These are phyloP conservation scores for Lepidotrigona ventralis DNA, from an alignment of 1,140 invertebrate species.

Conservation along the genomic window DNA sequence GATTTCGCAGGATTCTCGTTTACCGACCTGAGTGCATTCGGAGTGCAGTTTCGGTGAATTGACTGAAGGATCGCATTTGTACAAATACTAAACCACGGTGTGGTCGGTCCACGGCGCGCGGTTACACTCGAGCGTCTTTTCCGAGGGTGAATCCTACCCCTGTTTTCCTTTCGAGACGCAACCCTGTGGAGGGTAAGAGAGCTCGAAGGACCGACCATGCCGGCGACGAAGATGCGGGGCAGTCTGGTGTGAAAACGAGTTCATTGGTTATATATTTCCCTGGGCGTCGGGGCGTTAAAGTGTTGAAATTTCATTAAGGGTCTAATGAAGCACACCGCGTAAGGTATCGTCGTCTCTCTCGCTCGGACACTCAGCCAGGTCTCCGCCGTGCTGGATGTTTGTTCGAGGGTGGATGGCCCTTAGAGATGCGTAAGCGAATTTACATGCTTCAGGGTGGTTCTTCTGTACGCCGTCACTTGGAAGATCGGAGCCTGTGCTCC, in stretches of 20 bases:
- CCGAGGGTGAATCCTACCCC: constrained; percentile 55
- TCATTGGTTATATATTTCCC: constrained; percentile 75
- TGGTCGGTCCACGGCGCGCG: constrained; percentile 31
- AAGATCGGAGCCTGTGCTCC: constrained; percentile 57
- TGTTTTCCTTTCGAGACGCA: constrained; percentile 64
- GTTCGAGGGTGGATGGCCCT: constrained; percentile 67
- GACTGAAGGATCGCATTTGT: constrained; percentile 59
- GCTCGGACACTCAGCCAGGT: constrained; percentile 22
- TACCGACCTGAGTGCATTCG: constrained; percentile 42
- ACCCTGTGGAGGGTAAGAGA: constrained; percentile 45
- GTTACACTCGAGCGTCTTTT: constrained; percentile 47
- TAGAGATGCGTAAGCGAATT: constrained; percentile 68
- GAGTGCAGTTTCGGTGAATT: constrained; percentile 49
- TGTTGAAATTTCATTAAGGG: constrained; percentile 73
- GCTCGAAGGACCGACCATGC: constrained; percentile 54
- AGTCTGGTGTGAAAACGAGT: constrained; percentile 72
- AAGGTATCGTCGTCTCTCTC: constrained; percentile 59
- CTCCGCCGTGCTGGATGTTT: constrained; percentile 59
- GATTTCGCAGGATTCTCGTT: constrained; percentile 31
- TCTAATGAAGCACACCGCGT: constrained; percentile 70
- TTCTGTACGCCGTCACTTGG: constrained; percentile 60
- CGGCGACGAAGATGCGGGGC: constrained; percentile 62
- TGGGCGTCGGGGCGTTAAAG: constrained; percentile 68
- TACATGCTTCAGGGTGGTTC: constrained; percentile 66
- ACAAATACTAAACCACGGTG: constrained; percentile 17